phyloP scores from a whole-genome alignment of 2,113 vertebrate species.

The Pan troglodytes region NHGRI_mPanTro3-v2.1_pri NC_072412.2:117456001-117456500 shows the following conservation, averaged over 20 bases:
- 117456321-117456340: neutral
- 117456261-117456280: neutral
- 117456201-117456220: neutral
- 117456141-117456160: rapidly evolving
- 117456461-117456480: neutral
- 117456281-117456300: neutral
- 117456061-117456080: neutral
- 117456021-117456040: neutral
- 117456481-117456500: neutral
- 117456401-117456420: rapidly evolving
- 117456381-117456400: neutral
- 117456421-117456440: neutral
- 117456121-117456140: neutral
- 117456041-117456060: rapidly evolving
- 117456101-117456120: neutral
- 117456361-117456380: too few relatives aligned
- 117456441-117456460: neutral
- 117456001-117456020: neutral
- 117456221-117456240: neutral
- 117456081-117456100: neutral
- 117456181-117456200: neutral
- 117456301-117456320: neutral
- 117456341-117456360: neutral
- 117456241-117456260: neutral
- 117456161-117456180: neutral